These are phyloP conservation scores for Caenorhabditis auriculariae DNA, from an alignment of 2,888 invertebrate species.

Conservation along the genomic window DNA sequence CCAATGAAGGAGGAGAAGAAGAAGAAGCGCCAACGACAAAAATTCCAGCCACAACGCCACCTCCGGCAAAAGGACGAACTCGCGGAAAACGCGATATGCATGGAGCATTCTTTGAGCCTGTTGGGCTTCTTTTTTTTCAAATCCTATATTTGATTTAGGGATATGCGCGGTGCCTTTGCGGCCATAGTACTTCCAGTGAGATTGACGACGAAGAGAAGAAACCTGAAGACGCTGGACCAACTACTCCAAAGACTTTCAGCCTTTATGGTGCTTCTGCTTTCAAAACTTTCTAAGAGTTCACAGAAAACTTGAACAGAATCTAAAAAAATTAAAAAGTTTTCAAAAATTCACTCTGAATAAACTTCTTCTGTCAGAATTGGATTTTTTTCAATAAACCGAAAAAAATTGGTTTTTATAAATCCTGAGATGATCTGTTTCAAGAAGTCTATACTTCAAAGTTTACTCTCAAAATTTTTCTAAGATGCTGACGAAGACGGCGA, in stretches of 20 bases:
- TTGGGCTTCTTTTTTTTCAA: background rate
- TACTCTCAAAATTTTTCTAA: background rate
- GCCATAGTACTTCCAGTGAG: slow-evolving; percentile 26
- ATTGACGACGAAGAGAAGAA: slow-evolving; percentile 20
- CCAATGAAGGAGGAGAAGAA: slow-evolving; percentile 13
- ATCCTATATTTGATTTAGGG: slow-evolving; percentile 16
- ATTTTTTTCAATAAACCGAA: too few relatives aligned
- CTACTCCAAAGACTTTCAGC: slow-evolving; percentile 25
- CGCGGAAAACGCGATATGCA: slow-evolving; percentile 27
- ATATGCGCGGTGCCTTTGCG: slow-evolving; percentile 39
- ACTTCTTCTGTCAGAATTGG: too few relatives aligned
- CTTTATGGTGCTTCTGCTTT: slow-evolving; percentile 14
- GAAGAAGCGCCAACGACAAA: slow-evolving; percentile 8
- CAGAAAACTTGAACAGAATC: background rate
- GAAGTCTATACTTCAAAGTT: too few relatives aligned
- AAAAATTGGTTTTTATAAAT: background rate
- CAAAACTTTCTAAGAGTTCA: background rate
- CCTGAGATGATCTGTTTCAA: too few relatives aligned
- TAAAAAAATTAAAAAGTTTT: background rate
- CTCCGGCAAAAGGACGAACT: slow-evolving; percentile 11
- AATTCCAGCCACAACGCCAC: slow-evolving; percentile 6
- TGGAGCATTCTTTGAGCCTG: slow-evolving; percentile 46
- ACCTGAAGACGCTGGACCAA: slow-evolving; percentile 11
- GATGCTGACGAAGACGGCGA: slow-evolving; percentile 29
- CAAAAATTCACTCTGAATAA: too few relatives aligned